Evolutionary conservation across 2,113 vertebrate species (phyloP).

Genomic region (Pyxicephalus adspersus): DNA sequence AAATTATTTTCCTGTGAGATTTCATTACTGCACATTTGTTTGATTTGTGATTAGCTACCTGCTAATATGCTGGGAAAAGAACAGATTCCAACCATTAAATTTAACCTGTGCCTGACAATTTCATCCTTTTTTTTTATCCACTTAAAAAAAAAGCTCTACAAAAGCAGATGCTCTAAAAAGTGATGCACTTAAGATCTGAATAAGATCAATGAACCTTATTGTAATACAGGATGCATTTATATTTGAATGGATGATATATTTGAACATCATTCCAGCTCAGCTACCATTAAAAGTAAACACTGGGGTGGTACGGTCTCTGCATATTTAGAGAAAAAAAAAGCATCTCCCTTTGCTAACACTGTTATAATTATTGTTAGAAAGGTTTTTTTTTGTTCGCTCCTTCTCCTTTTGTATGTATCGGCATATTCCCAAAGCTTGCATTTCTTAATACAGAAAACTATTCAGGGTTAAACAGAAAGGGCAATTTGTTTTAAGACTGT

Average conservation of each 20-base stretch:
- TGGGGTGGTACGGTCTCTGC: neutral
- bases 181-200: constrained; percentile 36
- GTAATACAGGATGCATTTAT: constrained; percentile 44
- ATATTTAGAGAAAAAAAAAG: neutral
- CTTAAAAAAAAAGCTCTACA: neutral
- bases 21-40: constrained; percentile 8
- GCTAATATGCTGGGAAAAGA: neutral
- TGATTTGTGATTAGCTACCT: constrained; percentile 1
- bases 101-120: neutral
- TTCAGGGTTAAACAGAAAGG: constrained; percentile 54
- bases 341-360: constrained; percentile 4
- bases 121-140: constrained; percentile 1
- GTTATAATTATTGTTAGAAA: constrained; percentile 48
- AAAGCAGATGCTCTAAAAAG: constrained; percentile 19
- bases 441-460: constrained; percentile 33
- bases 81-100: neutral
- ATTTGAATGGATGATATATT: constrained; percentile 32
- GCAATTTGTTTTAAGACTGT: constrained; percentile 47
- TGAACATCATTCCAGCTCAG: neutral
- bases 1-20: neutral
- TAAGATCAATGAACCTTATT: constrained; percentile 33
- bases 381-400: neutral
- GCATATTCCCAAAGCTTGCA: constrained; percentile 33
- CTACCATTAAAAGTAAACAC: constrained; percentile 17
- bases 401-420: neutral